Evolutionary conservation across 1,140 invertebrate genomes (phyloP).

Genomic region (Apis cerana): DNA sequence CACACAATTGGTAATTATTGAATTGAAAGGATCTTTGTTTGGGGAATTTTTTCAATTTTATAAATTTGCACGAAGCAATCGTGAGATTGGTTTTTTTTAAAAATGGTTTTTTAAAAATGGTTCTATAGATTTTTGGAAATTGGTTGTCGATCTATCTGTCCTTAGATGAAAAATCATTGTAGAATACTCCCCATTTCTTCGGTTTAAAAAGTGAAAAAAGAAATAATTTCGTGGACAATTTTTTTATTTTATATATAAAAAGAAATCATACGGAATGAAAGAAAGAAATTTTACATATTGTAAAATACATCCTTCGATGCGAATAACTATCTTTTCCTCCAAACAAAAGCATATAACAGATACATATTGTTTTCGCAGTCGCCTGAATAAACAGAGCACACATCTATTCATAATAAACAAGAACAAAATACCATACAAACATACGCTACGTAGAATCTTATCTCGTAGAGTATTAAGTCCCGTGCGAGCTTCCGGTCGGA

Average conservation of each 20-base stretch:
- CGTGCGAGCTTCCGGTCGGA: not conserved
- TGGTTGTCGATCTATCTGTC: too few species aligned
- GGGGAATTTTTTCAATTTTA: too few species aligned
- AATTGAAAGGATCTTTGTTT: too few species aligned
- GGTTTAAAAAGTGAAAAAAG: too few species aligned
- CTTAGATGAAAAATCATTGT: too few species aligned
- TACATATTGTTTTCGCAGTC: not conserved
- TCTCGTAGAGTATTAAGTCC: conserved; percentile 2
- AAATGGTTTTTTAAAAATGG: too few species aligned
- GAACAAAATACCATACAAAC: not conserved
- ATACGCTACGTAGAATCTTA: not conserved
- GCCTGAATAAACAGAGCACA: not conserved
- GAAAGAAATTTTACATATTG: not conserved
- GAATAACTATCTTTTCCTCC: not conserved
- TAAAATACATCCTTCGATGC: not conserved
- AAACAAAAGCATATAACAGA: not conserved
- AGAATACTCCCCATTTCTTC: too few species aligned
- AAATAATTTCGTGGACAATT: too few species aligned
- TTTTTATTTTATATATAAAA: not conserved
- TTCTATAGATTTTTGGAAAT: too few species aligned
- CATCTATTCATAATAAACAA: not conserved
- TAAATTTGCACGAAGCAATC: too few species aligned
- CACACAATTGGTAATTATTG: too few species aligned
- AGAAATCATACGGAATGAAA: not conserved
- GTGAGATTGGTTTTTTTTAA: too few species aligned